phyloP scores from a whole-genome alignment of 2,888 invertebrate species.

The Crossocerus cetratus region DNA sequence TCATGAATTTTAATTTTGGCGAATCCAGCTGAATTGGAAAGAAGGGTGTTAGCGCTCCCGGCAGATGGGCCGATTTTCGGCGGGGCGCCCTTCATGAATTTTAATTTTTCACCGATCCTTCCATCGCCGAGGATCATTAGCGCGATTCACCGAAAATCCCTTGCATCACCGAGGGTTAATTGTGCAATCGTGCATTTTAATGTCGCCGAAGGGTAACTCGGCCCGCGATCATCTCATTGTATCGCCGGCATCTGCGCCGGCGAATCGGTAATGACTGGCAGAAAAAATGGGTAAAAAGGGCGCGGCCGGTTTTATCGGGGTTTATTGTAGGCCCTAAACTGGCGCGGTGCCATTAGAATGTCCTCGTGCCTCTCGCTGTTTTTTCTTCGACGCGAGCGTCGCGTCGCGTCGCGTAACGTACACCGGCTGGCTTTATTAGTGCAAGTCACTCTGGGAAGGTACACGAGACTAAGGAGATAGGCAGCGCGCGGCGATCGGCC shows the following conservation, averaged over 20 bases:
- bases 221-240: no score
- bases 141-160: constrained; percentile 61
- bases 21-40: neutral
- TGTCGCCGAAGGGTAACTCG: constrained; percentile 40
- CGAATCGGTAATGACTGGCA: constrained; percentile 68
- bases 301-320: constrained; percentile 70
- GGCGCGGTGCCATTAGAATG: constrained; percentile 71
- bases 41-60: constrained; percentile 16
- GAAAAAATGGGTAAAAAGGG: constrained; percentile 64
- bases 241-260: constrained; percentile 54
- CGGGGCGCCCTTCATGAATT: constrained; percentile 64
- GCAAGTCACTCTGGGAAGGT: constrained; percentile 72
- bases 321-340: constrained; percentile 75
- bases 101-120: constrained; percentile 64
- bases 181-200: constrained; percentile 62
- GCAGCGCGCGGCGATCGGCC: constrained; percentile 58
- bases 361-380: constrained; percentile 42
- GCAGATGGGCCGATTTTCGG: constrained; percentile 19
- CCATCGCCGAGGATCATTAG: constrained; percentile 38
- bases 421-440: constrained; percentile 59
- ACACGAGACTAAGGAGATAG: constrained; percentile 21
- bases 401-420: constrained; percentile 7
- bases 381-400: constrained; percentile 41
- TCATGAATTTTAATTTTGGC: constrained; percentile 40
- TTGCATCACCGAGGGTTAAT: constrained; percentile 59